Evolutionary conservation across 2,797 vertebrate genomes (phyloP).

Genomic region (Alectoris magna): DNA sequence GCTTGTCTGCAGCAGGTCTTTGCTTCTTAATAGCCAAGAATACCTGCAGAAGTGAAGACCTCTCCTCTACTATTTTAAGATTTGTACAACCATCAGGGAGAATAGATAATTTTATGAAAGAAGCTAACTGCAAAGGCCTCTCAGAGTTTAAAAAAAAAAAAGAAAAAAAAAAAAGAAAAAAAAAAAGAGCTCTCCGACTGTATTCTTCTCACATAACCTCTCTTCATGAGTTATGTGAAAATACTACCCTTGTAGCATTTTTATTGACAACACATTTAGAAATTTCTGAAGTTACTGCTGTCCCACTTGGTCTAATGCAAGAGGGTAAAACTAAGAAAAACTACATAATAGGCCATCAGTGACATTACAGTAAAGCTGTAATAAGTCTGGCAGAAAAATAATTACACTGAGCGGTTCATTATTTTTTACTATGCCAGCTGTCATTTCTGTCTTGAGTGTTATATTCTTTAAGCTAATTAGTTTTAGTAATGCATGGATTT

Average conservation of each 20-base stretch:
- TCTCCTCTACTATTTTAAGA: background rate
- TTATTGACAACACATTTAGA: background rate
- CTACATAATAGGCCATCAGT: background rate
- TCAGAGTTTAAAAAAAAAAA: background rate
- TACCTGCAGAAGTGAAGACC: background rate
- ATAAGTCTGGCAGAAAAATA: background rate
- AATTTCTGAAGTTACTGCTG: background rate
- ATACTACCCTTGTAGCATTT: background rate
- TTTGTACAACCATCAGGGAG: background rate
- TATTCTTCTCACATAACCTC: background rate
- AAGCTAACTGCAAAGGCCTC: background rate
- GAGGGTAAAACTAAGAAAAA: constrained; percentile 49
- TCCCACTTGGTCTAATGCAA: constrained; percentile 49
- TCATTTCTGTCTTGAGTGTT: constrained; percentile 36
- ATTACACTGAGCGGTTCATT: background rate
- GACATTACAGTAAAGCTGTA: background rate
- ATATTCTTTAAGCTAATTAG: constrained; percentile 23
- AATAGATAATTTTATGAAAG: background rate
- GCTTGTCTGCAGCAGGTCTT: background rate
- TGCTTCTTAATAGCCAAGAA: background rate
- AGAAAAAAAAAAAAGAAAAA: background rate
- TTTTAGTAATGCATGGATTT: constrained; percentile 52
- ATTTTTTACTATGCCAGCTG: background rate
- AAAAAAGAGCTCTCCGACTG: background rate
- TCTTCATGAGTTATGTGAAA: background rate